Percentiles rank a stretch among this genome's conserved stretches.
Conservation (phyloP, 2,888 invertebrate genomes). For the Epirrhoe alternata region DNA sequence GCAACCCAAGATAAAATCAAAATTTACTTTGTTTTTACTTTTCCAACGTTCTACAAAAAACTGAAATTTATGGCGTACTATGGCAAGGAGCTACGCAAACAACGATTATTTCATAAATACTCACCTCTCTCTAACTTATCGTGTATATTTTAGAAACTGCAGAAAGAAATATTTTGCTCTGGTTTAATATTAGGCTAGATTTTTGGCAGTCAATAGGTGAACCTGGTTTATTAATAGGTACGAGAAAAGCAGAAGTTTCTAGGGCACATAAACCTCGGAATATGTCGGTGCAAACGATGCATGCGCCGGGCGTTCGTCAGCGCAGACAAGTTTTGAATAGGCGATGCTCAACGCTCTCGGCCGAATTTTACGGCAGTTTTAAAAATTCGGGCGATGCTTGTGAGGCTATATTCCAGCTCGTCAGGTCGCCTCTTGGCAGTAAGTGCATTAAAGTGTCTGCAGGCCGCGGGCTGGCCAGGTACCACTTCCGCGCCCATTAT, state of each 20-base stretch:
- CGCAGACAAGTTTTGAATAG: slow-evolving; percentile 54
- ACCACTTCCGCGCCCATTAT: slow-evolving; percentile 63
- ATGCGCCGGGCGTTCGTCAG: slow-evolving; percentile 49
- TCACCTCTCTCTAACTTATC: neutral
- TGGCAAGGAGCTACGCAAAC: slow-evolving; percentile 2
- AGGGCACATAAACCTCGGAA: slow-evolving; percentile 45
- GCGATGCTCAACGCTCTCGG: slow-evolving; percentile 40
- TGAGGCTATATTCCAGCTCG: slow-evolving; percentile 53
- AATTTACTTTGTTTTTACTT: slow-evolving; percentile 16
- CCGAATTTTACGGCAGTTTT: slow-evolving; percentile 50
- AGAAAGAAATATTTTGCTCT: neutral
- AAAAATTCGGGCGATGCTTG: slow-evolving; percentile 53
- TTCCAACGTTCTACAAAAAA: slow-evolving; percentile 1
- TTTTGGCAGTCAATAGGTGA: neutral
- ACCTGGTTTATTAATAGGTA: slow-evolving; percentile 6
- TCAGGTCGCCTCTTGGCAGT: slow-evolving; percentile 56
- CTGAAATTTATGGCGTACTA: slow-evolving; percentile 12
- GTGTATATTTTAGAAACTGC: neutral
- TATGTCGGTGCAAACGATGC: slow-evolving; percentile 49
- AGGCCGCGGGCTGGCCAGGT: slow-evolving; percentile 53
- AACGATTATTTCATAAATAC: neutral
- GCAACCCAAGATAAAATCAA: slow-evolving; percentile 9
- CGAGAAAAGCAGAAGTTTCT: slow-evolving; percentile 34
- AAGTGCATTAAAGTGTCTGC: slow-evolving; percentile 72
- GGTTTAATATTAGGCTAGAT: neutral